Base-by-base conservation (phyloP, 2,888 invertebrate species). In the Polyommatus iphigenia region DNA sequence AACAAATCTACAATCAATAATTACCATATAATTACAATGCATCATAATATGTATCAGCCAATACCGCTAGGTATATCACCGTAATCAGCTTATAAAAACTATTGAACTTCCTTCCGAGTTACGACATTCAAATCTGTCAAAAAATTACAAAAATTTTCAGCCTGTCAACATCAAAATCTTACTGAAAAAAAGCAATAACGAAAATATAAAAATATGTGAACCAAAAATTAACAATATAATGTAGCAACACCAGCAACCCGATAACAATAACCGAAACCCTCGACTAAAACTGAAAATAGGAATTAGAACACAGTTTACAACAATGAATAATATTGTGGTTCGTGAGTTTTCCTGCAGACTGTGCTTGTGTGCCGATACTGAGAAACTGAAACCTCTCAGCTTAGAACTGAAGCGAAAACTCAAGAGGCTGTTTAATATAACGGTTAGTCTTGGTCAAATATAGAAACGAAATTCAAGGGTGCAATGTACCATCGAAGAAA, bases 291-390 rank as follows among this genome's bases (percentile, higher is more conserved):
- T 71, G 76, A 76, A 80, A 79, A 76, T 78, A 77, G 79, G 84
- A 84, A 83, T 84, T 81, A 81, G 93, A 93, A 89, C 93, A 83
- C 92, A 94, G 85, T 93, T 91, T 85, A 82, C 85, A 18, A 88
- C 83, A 85, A 88, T 93, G 67, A 94, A 93, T 81, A 93, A 92
- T 87, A 88, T 86, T 78, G 91, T 93, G 85, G 92, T 94, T 78
- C 91, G 93, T 77, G 94, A 94, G 85, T 85, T 93, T 80, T 91
- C 94, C 32, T 94, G 94, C 84, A 90, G 94, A 54, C 83, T 94
- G 82, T 94, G 94, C 85, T 83, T 94, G 72, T 93, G 93, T 83
- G 90, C 88, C n/a, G 94, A 94, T 83, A 91, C 92, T 29, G 87
- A 90, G 67, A 93, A 91, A 84, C 84, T 94, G 46, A 94, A 93